A percentile compares a stretch with the other conserved stretches of the same genome.
phyloP scores from a whole-genome alignment of 1,140 invertebrate species.

The Aphelenchoides avenae region DNA sequence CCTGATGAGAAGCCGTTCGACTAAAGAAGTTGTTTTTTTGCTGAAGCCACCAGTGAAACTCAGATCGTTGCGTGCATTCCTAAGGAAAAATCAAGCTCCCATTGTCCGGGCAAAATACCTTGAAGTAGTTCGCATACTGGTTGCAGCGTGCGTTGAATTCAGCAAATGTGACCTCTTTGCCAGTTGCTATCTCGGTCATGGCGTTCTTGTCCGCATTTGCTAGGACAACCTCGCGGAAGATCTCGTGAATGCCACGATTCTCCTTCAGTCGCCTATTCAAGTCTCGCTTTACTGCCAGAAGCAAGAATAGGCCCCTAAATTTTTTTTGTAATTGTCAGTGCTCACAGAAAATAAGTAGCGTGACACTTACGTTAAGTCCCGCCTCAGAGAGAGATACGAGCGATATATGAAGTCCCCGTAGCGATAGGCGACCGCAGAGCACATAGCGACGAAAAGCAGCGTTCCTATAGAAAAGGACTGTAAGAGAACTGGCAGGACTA shows the following conservation, averaged over 20 bases:
- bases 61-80: too few species aligned
- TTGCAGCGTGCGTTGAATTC: conserved; percentile 52
- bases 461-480: too few species aligned
- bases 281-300: conserved; percentile 51
- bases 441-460: too few species aligned
- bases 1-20: conserved; percentile 68
- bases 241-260: conserved; percentile 52
- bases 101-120: too few species aligned
- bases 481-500: too few species aligned
- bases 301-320: conserved; percentile 47
- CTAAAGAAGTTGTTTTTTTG: too few species aligned
- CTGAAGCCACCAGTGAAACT: too few species aligned
- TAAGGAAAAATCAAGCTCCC: too few species aligned
- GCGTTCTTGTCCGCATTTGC: conserved; percentile 35
- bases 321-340: too few species aligned
- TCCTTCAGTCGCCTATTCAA: conserved; percentile 36
- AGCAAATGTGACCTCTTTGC: conserved; percentile 40
- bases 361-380: conserved; percentile 49
- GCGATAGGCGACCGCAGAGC: too few species aligned
- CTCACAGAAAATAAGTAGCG: too few species aligned
- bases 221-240: conserved; percentile 51
- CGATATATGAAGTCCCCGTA: conserved; percentile 57
- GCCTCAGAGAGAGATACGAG: conserved; percentile 53
- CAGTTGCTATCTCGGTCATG: conserved; percentile 48
- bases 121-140: conserved; percentile 53